Evolutionary conservation across 2,113 vertebrate genomes (phyloP).

Genomic region (Hippocampus guttulatus): DNA sequence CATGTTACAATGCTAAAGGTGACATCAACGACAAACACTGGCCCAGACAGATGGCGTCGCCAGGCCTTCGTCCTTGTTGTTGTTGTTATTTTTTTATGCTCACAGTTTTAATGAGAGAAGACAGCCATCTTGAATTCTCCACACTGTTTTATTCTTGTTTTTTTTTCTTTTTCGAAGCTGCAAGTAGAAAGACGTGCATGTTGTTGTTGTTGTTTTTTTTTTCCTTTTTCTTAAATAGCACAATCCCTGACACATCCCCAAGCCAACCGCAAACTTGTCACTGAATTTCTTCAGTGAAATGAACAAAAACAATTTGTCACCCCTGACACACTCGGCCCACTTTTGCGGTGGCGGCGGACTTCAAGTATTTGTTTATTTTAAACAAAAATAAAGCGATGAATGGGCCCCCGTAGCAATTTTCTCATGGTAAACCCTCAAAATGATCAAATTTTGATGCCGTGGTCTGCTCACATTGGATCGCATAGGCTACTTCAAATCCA

Average conservation of each 20-base stretch:
- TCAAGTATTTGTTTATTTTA: constrained; percentile 49
- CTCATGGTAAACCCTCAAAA: neutral
- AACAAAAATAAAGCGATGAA: constrained; percentile 21
- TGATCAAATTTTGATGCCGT: neutral
- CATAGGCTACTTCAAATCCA: too few species aligned
- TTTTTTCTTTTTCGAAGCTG: constrained; percentile 73
- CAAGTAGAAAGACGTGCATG: constrained; percentile 82
- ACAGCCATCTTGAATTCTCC: constrained; percentile 63
- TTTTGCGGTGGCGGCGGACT: constrained; percentile 34
- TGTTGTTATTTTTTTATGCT: constrained; percentile 52
- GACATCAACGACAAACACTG: constrained; percentile 80
- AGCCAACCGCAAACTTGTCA: constrained; percentile 61
- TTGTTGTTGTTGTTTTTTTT: constrained; percentile 34
- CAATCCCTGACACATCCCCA: constrained; percentile 61
- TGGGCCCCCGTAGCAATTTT: neutral
- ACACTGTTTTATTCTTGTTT: constrained; percentile 62
- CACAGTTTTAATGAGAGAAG: constrained; percentile 77
- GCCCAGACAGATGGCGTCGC: constrained; percentile 72
- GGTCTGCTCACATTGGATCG: neutral
- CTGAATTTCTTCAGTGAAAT: constrained; percentile 54
- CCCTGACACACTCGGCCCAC: neutral
- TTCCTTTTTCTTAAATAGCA: constrained; percentile 27
- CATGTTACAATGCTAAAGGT: constrained; percentile 80
- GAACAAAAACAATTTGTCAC: constrained; percentile 44
- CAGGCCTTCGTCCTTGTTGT: constrained; percentile 62